Conservation (phyloP, 2,888 invertebrate species). For the Gastrophysa polygoni region DNA sequence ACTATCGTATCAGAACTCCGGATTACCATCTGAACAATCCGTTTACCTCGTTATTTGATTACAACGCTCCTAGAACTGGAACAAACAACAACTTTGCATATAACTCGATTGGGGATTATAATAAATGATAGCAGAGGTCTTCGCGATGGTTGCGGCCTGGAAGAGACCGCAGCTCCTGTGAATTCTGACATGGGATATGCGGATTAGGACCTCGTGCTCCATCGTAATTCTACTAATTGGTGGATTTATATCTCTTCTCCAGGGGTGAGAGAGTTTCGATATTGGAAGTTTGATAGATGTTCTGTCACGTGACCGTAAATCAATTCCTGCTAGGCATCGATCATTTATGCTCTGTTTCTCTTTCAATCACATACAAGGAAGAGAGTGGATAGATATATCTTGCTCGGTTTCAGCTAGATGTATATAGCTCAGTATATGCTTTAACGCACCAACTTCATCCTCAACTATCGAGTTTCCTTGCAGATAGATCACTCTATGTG, state of each 20-base stretch:
- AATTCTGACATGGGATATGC: background rate
- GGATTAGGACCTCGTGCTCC: background rate
- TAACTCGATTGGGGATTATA: slow-evolving; percentile 39
- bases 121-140: slow-evolving; percentile 34
- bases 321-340: no score
- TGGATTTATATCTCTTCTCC: background rate
- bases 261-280: background rate
- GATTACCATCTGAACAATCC: slow-evolving; percentile 38
- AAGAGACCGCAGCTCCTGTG: background rate
- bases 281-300: background rate
- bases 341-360: no score
- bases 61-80: slow-evolving; percentile 32
- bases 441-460: no score
- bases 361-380: background rate
- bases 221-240: background rate
- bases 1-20: slow-evolving; percentile 38
- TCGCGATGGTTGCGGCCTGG: background rate
- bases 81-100: slow-evolving; percentile 39
- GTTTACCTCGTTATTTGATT: slow-evolving; percentile 39
- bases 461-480: no score
- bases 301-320: background rate
- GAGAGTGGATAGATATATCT: no score
- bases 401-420: no score
- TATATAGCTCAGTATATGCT: no score
- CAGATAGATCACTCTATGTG: no score